Evolutionary conservation across 2,888 invertebrate genomes (phyloP).

Genomic region (Dorcus parallelipipedus): DNA sequence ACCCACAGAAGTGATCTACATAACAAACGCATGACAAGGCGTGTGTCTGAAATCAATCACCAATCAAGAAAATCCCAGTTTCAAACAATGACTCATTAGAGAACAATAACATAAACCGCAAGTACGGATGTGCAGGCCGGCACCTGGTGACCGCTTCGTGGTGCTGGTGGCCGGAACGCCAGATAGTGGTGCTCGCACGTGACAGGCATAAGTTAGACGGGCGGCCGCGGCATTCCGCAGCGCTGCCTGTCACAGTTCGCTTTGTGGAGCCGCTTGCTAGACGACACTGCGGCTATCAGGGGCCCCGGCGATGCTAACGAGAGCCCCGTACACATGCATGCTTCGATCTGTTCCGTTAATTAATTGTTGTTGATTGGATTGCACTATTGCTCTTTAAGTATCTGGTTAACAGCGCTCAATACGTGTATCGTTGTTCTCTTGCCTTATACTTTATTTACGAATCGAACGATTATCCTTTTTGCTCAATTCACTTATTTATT

Average conservation of each 20-base stretch:
- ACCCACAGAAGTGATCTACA: conserved; percentile 4
- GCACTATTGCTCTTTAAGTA: conserved; percentile 33
- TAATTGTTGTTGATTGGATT: conserved; percentile 36
- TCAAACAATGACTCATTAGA: conserved; percentile 11
- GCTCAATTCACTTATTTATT: no score
- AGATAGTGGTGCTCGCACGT: conserved; percentile 42
- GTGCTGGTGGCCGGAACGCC: conserved; percentile 32
- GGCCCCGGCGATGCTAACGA: conserved; percentile 26
- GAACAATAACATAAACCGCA: no score
- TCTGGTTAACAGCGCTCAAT: conserved; percentile 30
- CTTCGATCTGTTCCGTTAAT: conserved; percentile 31
- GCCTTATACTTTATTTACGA: conserved; percentile 5
- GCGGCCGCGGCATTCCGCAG: conserved; percentile 42
- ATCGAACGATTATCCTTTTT: background rate
- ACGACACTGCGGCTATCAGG: conserved; percentile 19
- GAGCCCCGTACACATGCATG: conserved; percentile 19
- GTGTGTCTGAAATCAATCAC: conserved; percentile 11
- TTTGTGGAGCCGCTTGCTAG: conserved; percentile 37
- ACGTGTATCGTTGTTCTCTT: conserved; percentile 6
- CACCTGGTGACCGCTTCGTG: conserved; percentile 7
- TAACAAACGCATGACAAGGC: conserved; percentile 11
- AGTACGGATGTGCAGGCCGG: no score
- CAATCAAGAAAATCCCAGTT: conserved; percentile 11
- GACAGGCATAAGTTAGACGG: conserved; percentile 47
- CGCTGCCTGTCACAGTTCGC: conserved; percentile 40